phyloP scores from a whole-genome alignment of 2,797 vertebrate species.

The Neostethus bicornis region DNA sequence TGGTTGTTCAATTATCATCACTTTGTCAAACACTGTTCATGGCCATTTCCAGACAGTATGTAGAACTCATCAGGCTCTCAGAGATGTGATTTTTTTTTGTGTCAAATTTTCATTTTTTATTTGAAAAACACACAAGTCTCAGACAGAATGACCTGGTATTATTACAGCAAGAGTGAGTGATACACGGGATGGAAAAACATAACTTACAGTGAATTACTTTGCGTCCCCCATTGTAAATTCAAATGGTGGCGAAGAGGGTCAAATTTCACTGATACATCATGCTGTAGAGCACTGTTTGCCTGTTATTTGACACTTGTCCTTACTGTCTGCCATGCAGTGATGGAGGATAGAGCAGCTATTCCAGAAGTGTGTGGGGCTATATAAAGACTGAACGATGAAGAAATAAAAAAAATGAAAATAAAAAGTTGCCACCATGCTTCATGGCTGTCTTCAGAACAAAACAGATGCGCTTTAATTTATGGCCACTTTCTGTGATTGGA shows the following conservation, averaged over 20 bases:
- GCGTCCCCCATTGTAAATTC: conserved; percentile 64
- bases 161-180: conserved; percentile 52
- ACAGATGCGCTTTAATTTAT: conserved; percentile 97
- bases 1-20: no score
- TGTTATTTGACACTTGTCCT: conserved; percentile 75
- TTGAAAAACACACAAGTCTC: conserved; percentile 25
- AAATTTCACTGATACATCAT: conserved; percentile 63
- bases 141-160: conserved; percentile 32
- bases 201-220: conserved; percentile 66
- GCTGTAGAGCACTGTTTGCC: conserved; percentile 53
- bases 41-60: no score
- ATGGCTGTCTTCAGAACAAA: conserved; percentile 84
- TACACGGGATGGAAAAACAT: conserved; percentile 47
- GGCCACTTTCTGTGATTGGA: conserved; percentile 98
- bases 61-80: no score
- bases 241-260: conserved; percentile 60
- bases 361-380: conserved; percentile 37
- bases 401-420: conserved; percentile 50
- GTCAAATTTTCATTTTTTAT: conserved; percentile 17
- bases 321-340: conserved; percentile 68
- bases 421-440: conserved; percentile 71
- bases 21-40: no score
- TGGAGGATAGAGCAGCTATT: conserved; percentile 58
- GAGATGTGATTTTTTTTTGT: conserved; percentile 10
- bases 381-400: conserved; percentile 49